Evolutionary conservation across 2,888 invertebrate species (phyloP), one percentile per base, ranked within the genome.

Genomic region (Fragum whitleyi): DNA sequence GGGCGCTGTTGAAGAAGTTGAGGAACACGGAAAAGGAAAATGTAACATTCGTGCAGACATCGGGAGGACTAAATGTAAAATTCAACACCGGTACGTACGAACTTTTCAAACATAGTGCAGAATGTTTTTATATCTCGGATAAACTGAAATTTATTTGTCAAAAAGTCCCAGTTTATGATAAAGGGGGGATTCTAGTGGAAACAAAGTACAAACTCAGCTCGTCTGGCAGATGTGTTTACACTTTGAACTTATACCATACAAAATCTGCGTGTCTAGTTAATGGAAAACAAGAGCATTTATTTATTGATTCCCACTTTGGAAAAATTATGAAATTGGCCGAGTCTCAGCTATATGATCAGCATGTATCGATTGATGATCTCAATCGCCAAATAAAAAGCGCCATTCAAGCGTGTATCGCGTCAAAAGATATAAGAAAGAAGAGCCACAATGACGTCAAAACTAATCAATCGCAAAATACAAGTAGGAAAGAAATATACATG

Each of bases 61-160:
- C 57, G 14, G 57, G 57, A 57, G 57, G 57, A 57, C n/a, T 57
- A n/a, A 57, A 23, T 11, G n/a, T 57, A n/a, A 23, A 2, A 26
- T 57, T 57, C n/a, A 57, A 57, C 26, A 6, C 57, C 23, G 23
- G 57, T 26, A 26, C 21, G 57, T 57, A 57, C 57, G 57, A 57
- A 57, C 57, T 57, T 26, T 57, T 57, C 14, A 23, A 23, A 57
- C n/a, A 19, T 19, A 21, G 57, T 23, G 57, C 57, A 6, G 57
- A 57, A 11, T 5, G 3, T 11, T 57, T 21, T 23, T 57, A 57
- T 23, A 6, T 14, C 19, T 11, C 23, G n/a, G 57, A 57, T 14
- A n/a, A 26, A n/a, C n/a, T 57, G 11, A 57, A 57, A 57, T 21
- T 19, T 19, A 16, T 7, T 3, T 51, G 21, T 16, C 51, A 51